A percentile compares a stretch with the other conserved stretches of the same genome.
These are phyloP conservation scores for Gasteruption jaculator DNA, from an alignment of 2,888 invertebrate genomes.

Conservation along the genomic window DNA sequence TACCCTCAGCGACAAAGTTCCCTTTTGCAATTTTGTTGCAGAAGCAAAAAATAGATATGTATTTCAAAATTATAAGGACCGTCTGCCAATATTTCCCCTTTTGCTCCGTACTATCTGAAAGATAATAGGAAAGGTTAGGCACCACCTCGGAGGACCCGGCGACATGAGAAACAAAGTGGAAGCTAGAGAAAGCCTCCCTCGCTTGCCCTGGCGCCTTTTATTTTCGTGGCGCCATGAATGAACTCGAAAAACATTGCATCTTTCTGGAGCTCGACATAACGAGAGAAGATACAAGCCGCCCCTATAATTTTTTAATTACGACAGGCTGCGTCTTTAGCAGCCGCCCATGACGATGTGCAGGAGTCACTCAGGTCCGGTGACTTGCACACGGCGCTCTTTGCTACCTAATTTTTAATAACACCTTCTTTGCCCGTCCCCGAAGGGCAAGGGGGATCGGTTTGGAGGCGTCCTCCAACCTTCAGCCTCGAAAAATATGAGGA, in stretches of 20 bases:
- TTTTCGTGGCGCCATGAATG: slow-evolving; percentile 41
- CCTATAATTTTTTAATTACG: slow-evolving; percentile 49
- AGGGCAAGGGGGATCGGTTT: slow-evolving; percentile 21
- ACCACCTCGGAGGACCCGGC: too few relatives aligned
- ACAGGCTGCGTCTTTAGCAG: slow-evolving; percentile 27
- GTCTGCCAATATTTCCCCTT: too few relatives aligned
- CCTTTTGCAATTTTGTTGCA: too few relatives aligned
- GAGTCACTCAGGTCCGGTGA: slow-evolving; percentile 37
- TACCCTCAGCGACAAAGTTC: too few relatives aligned
- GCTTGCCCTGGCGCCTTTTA: slow-evolving; percentile 24
- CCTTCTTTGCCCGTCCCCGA: slow-evolving; percentile 15
- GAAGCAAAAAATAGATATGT: too few relatives aligned
- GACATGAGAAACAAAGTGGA: too few relatives aligned
- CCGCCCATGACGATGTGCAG: slow-evolving; percentile 7
- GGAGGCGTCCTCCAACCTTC: slow-evolving; percentile 21
- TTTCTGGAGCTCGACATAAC: slow-evolving; percentile 16
- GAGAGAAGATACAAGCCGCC: slow-evolving; percentile 29
- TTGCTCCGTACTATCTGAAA: too few relatives aligned
- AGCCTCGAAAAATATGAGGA: too few relatives aligned
- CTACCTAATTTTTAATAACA: slow-evolving; percentile 35
- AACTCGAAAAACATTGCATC: slow-evolving; percentile 21
- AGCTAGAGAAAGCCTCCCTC: too few relatives aligned
- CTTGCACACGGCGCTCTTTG: slow-evolving; percentile 32
- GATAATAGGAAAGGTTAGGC: too few relatives aligned
- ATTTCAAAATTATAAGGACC: too few relatives aligned